Evolutionary conservation across 2,888 invertebrate species (phyloP).

Genomic region (Melanostoma mellinum): DNA sequence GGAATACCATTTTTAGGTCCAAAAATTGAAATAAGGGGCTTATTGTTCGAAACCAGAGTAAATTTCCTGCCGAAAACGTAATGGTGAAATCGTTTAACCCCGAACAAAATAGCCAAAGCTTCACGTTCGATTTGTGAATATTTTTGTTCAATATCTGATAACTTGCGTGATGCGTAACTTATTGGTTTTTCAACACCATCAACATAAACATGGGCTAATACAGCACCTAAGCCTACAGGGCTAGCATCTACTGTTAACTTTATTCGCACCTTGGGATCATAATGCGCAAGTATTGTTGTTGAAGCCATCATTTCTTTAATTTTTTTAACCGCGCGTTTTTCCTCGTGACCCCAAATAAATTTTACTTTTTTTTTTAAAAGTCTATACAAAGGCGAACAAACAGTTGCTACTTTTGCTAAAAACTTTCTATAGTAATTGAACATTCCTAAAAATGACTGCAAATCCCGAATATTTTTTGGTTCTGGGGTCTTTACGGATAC

Average conservation of each 20-base stretch:
- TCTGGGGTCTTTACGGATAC: constrained; percentile 6
- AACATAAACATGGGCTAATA: constrained; percentile 4
- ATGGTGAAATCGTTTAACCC: constrained; percentile 77
- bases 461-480: constrained; percentile 33
- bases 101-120: constrained; percentile 77
- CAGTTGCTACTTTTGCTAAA: constrained; percentile 74
- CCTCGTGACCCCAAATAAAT: constrained; percentile 74
- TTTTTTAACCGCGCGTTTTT: background rate
- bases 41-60: constrained; percentile 77
- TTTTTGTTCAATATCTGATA: constrained; percentile 6
- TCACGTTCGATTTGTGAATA: constrained; percentile 32
- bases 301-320: too few relatives aligned
- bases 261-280: too few relatives aligned
- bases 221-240: too few relatives aligned
- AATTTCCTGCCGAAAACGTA: constrained; percentile 79
- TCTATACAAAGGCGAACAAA: constrained; percentile 75
- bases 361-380: constrained; percentile 57
- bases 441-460: constrained; percentile 76
- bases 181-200: constrained; percentile 10
- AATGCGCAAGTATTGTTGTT: too few relatives aligned
- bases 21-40: constrained; percentile 74
- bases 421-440: constrained; percentile 79
- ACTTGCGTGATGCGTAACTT: background rate
- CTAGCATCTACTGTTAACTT: too few relatives aligned
- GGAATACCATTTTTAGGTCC: constrained; percentile 74